Conservation (phyloP, 2,888 invertebrate genomes). For the Cephalotes varians region DNA sequence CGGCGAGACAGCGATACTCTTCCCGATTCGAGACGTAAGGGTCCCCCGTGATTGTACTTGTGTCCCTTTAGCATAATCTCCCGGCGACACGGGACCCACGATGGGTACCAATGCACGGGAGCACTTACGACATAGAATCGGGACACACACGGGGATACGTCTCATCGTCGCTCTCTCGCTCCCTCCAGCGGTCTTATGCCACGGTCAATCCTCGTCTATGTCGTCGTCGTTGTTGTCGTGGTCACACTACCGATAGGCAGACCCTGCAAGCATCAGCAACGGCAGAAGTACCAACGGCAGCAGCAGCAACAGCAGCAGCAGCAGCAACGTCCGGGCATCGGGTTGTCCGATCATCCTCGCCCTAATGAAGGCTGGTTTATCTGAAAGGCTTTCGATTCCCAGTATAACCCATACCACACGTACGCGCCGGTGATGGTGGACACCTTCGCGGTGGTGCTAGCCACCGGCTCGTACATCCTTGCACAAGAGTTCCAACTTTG, state of each 20-base stretch:
- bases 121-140: conserved; percentile 64
- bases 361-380: conserved; percentile 86
- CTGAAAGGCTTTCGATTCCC: conserved; percentile 85
- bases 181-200: conserved; percentile 51
- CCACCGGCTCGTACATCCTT: conserved; percentile 83
- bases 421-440: conserved; percentile 81
- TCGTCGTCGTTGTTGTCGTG: conserved; percentile 69
- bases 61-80: conserved; percentile 84
- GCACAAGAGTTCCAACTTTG: conserved; percentile 79
- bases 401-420: conserved; percentile 85
- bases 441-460: conserved; percentile 84
- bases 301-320: conserved; percentile 67
- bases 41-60: conserved; percentile 68
- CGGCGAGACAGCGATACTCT: conserved; percentile 61
- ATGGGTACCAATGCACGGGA: conserved; percentile 72
- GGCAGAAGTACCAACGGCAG: conserved; percentile 55
- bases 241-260: conserved; percentile 62
- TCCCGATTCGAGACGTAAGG: conserved; percentile 78
- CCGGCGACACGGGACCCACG: conserved; percentile 77
- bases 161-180: conserved; percentile 43
- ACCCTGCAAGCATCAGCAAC: conserved; percentile 68
- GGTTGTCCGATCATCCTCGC: conserved; percentile 86
- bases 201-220: conserved; percentile 78
- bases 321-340: conserved; percentile 81
- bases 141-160: conserved; percentile 74